phyloP scores from a whole-genome alignment of 92 coral and sea anemone genomes.

The Heteractis magnifica region DNA sequence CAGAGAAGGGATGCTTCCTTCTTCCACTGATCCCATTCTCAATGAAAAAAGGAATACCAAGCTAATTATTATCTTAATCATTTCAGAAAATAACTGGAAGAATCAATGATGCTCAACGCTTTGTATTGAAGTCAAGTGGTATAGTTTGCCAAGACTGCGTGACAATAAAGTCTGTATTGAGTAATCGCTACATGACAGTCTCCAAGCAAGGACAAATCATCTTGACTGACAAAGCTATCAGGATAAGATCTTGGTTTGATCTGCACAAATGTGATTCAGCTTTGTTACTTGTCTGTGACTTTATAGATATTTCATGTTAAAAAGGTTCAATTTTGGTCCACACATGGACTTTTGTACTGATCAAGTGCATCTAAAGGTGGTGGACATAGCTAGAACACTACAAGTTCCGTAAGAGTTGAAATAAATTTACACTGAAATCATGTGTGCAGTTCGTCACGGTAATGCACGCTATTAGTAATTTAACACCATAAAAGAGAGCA shows the following conservation, averaged over 20 bases:
- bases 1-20: too few species aligned
- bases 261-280: slow-evolving; percentile 6
- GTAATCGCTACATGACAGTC: not conserved
- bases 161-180: slow-evolving; percentile 6
- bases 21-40: too few species aligned
- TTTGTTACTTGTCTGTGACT: slow-evolving; percentile 4
- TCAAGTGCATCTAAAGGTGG: too few species aligned
- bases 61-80: too few species aligned
- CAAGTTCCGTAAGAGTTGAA: too few species aligned
- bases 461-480: too few species aligned
- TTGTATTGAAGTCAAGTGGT: slow-evolving; percentile 5
- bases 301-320: not conserved
- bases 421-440: too few species aligned
- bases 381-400: too few species aligned
- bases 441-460: too few species aligned
- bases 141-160: not conserved
- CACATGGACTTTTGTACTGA: not conserved
- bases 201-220: not conserved
- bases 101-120: slow-evolving; percentile 18
- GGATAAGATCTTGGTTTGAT: slow-evolving; percentile 9
- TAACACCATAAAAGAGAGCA: too few species aligned
- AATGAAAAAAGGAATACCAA: too few species aligned
- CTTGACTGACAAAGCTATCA: not conserved
- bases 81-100: not conserved
- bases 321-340: not conserved